Base-by-base conservation (phyloP, 2,888 invertebrate species). In the Drosophila mulleri region DNA sequence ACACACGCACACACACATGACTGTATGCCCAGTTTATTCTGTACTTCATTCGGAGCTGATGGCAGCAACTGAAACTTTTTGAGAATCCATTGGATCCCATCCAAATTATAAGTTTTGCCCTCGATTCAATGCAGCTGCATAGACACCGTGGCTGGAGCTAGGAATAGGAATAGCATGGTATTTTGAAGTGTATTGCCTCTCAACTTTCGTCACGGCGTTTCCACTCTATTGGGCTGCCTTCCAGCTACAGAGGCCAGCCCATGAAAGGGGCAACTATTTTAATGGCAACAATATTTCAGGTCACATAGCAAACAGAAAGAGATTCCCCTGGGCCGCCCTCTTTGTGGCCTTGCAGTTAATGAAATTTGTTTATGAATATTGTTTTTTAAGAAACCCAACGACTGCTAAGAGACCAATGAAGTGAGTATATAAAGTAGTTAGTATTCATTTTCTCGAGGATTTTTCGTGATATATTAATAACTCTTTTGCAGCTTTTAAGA, bases 311-410 rank as follows among this genome's bases (percentile, higher is more conserved):
- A 42, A 65, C 2, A 32, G 11, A 64, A 18, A 35, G 18, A 35
- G 20, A 39, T 29, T 39, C 16, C 26, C 45, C 52, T 16, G 48
- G 20, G 20, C 39, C 35, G 53, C 69, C 44, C 47, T 20, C 53
- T 47, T 37, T 20, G 18, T 16, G 16, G 12, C n/a, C 6, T 60
- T n/a, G 47, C 37, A 89, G 79, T 90, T 79, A 79, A 89, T 89
- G 79, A 90, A 89, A 82, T 53, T 83, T 85, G 77, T 81, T 89
- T 89, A 91, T 91, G 90, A 84, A 78, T 89, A 89, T 89, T 80
- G 80, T 72, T 72, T 80, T 91, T 91, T 91, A 89, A 89, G 72
- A 62, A 91, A 79, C 78, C 84, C 18, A 23, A 62, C 23, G 41
- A 39, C 58, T 59, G 47, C 47, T 9, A 8, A n/a, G 29, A 62